Evolutionary conservation across 2,797 vertebrate species (phyloP).

Genomic region (Tenualosa thibaudeaui): DNA sequence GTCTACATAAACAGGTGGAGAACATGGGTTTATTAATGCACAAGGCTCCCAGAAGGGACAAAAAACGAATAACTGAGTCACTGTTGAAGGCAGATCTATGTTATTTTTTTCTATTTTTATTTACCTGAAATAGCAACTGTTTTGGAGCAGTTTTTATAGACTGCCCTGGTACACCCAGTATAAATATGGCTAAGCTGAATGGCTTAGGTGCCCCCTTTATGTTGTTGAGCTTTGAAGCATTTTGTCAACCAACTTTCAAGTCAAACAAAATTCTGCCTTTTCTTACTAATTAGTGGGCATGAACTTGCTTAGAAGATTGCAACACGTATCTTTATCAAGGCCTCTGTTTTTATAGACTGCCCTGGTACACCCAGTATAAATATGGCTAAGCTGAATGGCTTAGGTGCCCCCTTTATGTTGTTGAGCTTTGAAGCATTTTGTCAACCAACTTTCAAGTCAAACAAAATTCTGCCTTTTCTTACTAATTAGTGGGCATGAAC

Average conservation of each 20-base stretch:
- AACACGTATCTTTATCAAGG: background rate
- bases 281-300: background rate
- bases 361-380: background rate
- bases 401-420: background rate
- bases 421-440: background rate
- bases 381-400: background rate
- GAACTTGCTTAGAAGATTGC: background rate
- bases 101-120: background rate
- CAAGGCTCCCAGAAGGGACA: background rate
- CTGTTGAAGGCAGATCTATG: background rate
- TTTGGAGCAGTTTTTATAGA: background rate
- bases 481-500: background rate
- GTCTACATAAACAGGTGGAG: background rate
- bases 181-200: background rate
- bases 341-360: background rate
- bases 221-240: background rate
- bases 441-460: background rate
- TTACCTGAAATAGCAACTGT: conserved; percentile 20
- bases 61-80: background rate
- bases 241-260: background rate
- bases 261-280: background rate
- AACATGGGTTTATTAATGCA: background rate
- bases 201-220: background rate
- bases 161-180: background rate
- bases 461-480: background rate